Base-by-base conservation (phyloP, 2,113 vertebrate genomes). In the Cephalopholis sonnerati region DNA sequence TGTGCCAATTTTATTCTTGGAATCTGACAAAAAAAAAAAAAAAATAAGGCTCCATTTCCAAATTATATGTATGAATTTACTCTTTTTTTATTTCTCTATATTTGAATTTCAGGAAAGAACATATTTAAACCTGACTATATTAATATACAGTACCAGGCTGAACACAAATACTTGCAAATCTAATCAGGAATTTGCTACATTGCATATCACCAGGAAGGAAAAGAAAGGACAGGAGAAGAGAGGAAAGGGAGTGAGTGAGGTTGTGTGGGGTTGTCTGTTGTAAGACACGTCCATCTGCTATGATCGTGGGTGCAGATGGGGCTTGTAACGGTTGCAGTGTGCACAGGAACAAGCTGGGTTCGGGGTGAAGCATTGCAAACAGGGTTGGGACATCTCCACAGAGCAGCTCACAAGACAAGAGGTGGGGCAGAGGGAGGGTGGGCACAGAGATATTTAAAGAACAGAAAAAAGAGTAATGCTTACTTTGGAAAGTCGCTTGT, bases 401-500 rank as follows among this genome's bases (percentile, higher is more conserved):
- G 41, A 81, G 82, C 57, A 61, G 87, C 83, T 87, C 79, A 93
- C 88, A 90, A 91, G 89, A 93, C 88, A 86, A 41, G 72, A 87
- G 58, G 79, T 85, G 80, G 87, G 75, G 82, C 58, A 82, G 62
- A 50, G 64, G 20, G 24, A 3, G 39, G 74, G 74, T 77, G 86
- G 66, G 83, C 66, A 89, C 78, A 89, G 91, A 86, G 73, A 92
- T 72, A 87, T 83, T 84, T 80, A 77, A 90, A 91, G 82, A 95
- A 96, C 95, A 96, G 91, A 94, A 94, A 95, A 93, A 95, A 96
- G 96, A 96, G 96, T 95, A 96, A 96, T 96, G 96, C 97, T 98
- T 99, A 98, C 98, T 99, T 99, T 98, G 96, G 97, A 98, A 96
- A 99, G 97, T 97, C 96, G 97, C 97, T 97, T 98, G 97, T 97